Base-by-base conservation (phyloP, 1,140 invertebrate genomes). In the Ceratina japonica region DNA sequence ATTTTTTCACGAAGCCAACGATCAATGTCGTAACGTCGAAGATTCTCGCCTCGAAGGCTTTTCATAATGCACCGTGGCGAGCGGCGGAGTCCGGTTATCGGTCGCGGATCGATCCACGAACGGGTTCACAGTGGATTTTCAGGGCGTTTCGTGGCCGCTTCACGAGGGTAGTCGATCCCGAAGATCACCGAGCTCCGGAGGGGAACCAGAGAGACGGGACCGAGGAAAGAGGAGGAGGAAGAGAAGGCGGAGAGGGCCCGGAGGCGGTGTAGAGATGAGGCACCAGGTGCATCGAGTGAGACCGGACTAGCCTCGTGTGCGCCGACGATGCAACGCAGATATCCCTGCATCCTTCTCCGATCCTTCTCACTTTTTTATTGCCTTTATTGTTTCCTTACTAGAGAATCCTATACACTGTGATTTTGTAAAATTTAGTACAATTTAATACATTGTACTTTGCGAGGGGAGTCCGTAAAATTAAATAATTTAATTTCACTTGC, bases 271-370 rank as follows among this genome's bases (percentile, higher is more conserved):
- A 77, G 78, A 90, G 90, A 91, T 89, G 85, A 80, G 37, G 88
- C 86, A 89, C 90, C 90, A 92, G 91, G 90, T 91, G 91, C 89
- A 90, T 86, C 81, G 37, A 44, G 37, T 44, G 87, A 76, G 77
- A 82, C 80, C 75, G 82, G 83, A 75, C 65, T 66, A 70, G 49
- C 68, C 71, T 58, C 27, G 37, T 44, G 69, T 78, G 63, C 69
- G 74, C 62, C 59, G 83, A 74, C 83, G 90, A 91, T 90, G 80
- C 79, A 85, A 82, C 72, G 83, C 82, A 73, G 90, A 91, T 91
- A 91, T 24, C 73, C 61, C 72, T 86, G 78, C 77, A 83, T 75
- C 79, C 79, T 71, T 82, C 78, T 56, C 62, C 65, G 71, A 70
- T 70, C 18, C n/a, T 16, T 63, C 24, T 27, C 27, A 15, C 16